A percentile compares a stretch with the other conserved stretches of the same genome.
Evolutionary conservation across 1,140 invertebrate genomes (phyloP).

Genomic region (Anoplophora glabripennis): DNA sequence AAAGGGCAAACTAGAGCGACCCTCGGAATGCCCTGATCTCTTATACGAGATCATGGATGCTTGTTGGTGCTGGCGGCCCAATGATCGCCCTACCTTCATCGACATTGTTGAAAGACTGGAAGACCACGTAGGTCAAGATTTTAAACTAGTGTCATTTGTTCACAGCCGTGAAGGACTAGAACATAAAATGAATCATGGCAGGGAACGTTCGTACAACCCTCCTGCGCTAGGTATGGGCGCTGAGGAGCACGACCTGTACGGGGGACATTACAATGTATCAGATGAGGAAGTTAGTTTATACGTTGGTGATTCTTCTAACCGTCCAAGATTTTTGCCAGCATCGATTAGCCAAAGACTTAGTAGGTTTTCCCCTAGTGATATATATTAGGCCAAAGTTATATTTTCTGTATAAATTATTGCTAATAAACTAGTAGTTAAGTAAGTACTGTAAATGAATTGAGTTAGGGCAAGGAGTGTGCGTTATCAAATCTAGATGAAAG

Average conservation of each 20-base stretch:
- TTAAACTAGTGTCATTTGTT: conserved; percentile 73
- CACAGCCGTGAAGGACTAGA: conserved; percentile 65
- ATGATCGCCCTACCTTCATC: conserved; percentile 75
- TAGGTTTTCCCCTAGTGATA: conserved; percentile 1
- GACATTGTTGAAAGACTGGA: conserved; percentile 67
- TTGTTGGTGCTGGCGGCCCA: conserved; percentile 53
- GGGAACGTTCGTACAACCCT: conserved; percentile 32
- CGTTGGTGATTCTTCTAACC: conserved; percentile 5
- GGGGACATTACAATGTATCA: conserved; percentile 6
- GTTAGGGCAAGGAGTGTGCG: too few relatives aligned
- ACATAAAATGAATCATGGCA: conserved; percentile 32
- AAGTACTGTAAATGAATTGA: too few relatives aligned
- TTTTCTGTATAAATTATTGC: too few relatives aligned
- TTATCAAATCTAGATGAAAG: too few relatives aligned
- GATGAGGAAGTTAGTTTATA: conserved; percentile 16
- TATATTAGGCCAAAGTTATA: too few relatives aligned
- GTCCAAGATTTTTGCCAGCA: conserved; percentile 7
- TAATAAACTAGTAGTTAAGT: too few relatives aligned
- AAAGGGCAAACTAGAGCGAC: conserved; percentile 62
- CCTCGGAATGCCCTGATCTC: conserved; percentile 51
- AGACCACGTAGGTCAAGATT: conserved; percentile 57
- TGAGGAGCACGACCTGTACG: neutral
- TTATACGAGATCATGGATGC: conserved; percentile 51
- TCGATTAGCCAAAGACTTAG: conserved; percentile 2
- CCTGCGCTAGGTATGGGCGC: conserved; percentile 28